These are phyloP conservation scores for Andrena haemorrhoa DNA, from an alignment of 2,888 invertebrate genomes.

Conservation along the genomic window DNA sequence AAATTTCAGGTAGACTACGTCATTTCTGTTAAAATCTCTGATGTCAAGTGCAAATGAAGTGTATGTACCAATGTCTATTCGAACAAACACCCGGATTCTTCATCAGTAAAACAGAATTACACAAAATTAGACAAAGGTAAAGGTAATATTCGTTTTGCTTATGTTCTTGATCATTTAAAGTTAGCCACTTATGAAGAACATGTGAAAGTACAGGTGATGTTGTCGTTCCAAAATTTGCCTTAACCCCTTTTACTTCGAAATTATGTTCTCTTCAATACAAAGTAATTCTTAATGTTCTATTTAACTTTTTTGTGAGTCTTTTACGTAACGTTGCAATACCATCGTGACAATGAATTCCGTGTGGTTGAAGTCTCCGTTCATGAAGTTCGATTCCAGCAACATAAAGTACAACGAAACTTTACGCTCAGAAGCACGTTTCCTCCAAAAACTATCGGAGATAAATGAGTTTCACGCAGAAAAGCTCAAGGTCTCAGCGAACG, in stretches of 20 bases:
- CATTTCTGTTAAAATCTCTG: too few relatives aligned
- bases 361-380: neutral
- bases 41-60: too few relatives aligned
- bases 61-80: too few relatives aligned
- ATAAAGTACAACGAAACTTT: neutral
- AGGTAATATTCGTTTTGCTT: neutral
- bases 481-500: neutral
- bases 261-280: slow-evolving; percentile 5
- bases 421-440: neutral
- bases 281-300: neutral
- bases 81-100: too few relatives aligned
- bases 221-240: slow-evolving; percentile 12
- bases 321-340: neutral
- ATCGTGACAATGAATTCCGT: slow-evolving; percentile 1
- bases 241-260: slow-evolving; percentile 30
- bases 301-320: too few relatives aligned
- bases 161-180: neutral
- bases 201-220: slow-evolving; percentile 8
- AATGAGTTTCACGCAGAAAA: neutral
- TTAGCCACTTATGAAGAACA: slow-evolving; percentile 14
- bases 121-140: too few relatives aligned
- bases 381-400: neutral
- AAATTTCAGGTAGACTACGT: too few relatives aligned
- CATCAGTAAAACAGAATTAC: too few relatives aligned
- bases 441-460: slow-evolving; percentile 2